Evolutionary conservation across 2,797 vertebrate genomes (phyloP).

Genomic region (Eutrigla gurnardus): DNA sequence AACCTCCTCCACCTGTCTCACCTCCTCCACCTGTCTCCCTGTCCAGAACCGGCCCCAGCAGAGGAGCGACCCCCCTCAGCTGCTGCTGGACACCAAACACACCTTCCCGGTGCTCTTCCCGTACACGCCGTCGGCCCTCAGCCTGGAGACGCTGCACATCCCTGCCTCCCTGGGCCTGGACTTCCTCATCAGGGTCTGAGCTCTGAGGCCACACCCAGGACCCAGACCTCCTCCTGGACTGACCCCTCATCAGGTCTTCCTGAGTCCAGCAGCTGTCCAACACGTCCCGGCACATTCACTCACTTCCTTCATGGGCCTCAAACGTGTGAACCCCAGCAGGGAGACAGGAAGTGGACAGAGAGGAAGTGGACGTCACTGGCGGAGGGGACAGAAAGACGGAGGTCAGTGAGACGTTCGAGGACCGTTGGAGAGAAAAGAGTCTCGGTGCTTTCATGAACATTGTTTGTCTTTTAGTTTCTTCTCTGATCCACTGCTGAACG

Average conservation of each 20-base stretch:
- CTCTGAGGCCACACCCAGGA: background rate
- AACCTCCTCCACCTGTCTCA: background rate
- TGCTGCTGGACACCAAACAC: conserved; percentile 93
- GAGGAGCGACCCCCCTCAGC: conserved; percentile 87
- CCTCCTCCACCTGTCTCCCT: conserved; percentile 9
- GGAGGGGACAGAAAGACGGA: background rate
- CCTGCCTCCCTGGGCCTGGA: conserved; percentile 90
- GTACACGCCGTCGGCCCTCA: conserved; percentile 92
- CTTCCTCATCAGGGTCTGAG: conserved; percentile 88
- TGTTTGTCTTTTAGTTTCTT: background rate
- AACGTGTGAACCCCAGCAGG: background rate
- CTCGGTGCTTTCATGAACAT: background rate
- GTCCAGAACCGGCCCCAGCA: conserved; percentile 87
- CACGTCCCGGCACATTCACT: background rate
- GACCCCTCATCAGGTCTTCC: background rate
- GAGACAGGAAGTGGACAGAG: background rate
- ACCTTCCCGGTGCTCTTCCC: conserved; percentile 93
- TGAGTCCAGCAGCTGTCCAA: too few relatives aligned
- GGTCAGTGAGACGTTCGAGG: too few relatives aligned
- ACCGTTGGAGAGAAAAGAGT: background rate
- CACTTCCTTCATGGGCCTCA: background rate
- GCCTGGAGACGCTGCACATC: conserved; percentile 92
- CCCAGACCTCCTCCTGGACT: background rate
- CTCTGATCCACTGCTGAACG: background rate
- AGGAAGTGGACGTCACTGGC: background rate